Percentiles rank a stretch among this genome's conserved stretches.
phyloP scores from a whole-genome alignment of 2,113 vertebrate genomes.

The Polypterus bichir region DNA sequence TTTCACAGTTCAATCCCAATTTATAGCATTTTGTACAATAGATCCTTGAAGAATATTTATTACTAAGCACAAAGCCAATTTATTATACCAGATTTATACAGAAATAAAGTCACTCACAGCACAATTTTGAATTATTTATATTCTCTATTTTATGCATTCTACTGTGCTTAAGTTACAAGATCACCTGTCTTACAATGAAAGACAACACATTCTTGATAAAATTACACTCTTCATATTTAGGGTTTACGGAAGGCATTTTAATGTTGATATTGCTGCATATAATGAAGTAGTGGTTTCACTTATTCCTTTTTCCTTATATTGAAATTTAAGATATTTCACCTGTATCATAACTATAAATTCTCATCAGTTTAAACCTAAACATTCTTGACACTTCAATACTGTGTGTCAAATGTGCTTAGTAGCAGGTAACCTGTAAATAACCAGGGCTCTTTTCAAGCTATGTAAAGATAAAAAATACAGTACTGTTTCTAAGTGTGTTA shows the following conservation, averaged over 20 bases:
- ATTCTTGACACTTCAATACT: too few relatives aligned
- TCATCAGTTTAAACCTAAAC: conserved; percentile 36
- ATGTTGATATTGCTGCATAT: too few relatives aligned
- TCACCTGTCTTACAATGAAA: background rate
- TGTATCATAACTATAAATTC: conserved; percentile 37
- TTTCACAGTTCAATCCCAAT: conserved; percentile 40
- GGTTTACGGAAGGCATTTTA: background rate
- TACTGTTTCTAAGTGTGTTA: too few relatives aligned
- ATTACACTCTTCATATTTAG: background rate
- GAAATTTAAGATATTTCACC: conserved; percentile 38
- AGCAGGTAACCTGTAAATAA: too few relatives aligned
- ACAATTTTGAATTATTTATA: conserved; percentile 29
- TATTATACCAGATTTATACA: conserved; percentile 48
- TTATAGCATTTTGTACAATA: conserved; percentile 47
- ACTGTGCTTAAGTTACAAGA: background rate
- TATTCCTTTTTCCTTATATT: conserved; percentile 21
- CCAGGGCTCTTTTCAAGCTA: too few relatives aligned
- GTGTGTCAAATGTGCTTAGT: too few relatives aligned
- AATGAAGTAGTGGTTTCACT: background rate
- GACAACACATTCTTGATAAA: background rate
- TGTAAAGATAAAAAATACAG: too few relatives aligned
- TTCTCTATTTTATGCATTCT: conserved; percentile 8
- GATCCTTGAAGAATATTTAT: conserved; percentile 58
- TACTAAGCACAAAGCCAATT: conserved; percentile 53
- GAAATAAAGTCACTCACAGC: conserved; percentile 33